Evolutionary conservation across 37 sponge, comb jelly and placozoan species (phyloP).

Genomic region (Bolinopsis microptera): DNA sequence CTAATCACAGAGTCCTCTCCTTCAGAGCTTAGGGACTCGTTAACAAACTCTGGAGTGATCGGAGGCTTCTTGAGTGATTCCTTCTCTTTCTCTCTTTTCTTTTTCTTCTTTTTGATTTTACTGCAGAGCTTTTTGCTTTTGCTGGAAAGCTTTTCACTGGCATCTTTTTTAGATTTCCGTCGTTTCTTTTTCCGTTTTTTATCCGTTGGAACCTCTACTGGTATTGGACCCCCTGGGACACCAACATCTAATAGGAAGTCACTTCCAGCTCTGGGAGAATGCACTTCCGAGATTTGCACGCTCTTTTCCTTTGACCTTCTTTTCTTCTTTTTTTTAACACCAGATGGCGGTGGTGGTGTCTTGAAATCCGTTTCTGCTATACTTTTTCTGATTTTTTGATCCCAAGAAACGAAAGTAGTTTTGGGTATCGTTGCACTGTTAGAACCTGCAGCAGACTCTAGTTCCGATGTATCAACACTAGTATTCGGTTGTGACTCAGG

Average conservation of each 20-base stretch:
- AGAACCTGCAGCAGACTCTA: neutral
- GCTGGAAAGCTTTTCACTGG: neutral
- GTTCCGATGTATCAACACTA: neutral
- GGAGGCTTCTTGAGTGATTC: neutral
- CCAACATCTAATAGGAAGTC: too few relatives aligned
- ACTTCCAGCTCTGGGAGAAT: too few relatives aligned
- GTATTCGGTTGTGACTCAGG: neutral
- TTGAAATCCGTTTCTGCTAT: constrained; percentile 38
- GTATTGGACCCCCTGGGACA: too few relatives aligned
- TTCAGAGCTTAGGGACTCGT: neutral
- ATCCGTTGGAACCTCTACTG: neutral
- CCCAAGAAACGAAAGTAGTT: neutral
- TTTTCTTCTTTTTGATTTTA: neutral
- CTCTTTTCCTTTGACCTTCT: neutral
- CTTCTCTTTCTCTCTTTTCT: neutral
- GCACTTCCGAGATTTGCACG: neutral
- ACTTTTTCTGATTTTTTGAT: constrained; percentile 50
- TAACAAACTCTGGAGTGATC: constrained; percentile 26
- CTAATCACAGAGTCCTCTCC: neutral
- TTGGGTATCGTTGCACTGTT: neutral
- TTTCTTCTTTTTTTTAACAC: neutral
- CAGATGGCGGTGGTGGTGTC: neutral
- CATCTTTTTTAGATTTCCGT: neutral
- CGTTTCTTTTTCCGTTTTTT: neutral
- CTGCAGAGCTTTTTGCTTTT: neutral